Evolutionary conservation across 2,888 invertebrate genomes (phyloP), one percentile per base, ranked within the genome.

Genomic region (Meandrusa payeni): DNA sequence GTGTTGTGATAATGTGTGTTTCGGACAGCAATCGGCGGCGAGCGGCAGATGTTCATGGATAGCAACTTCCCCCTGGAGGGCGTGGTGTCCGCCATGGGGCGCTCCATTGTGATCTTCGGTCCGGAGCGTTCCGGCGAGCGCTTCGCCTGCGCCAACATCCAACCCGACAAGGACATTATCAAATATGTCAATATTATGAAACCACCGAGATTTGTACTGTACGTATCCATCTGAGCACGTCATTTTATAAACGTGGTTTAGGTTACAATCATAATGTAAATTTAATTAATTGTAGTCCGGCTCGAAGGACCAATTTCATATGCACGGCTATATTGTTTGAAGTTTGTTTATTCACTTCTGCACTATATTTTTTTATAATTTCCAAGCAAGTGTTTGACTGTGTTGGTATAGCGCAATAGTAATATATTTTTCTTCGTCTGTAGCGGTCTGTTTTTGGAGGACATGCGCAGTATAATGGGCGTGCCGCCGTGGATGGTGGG

Each of bases 121-220:
- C 92, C 95, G 2, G 93, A 94, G 45, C 80, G 90, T 48, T 91
- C 92, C 32, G 69, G 89, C 5, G 92, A 93, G 51, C 88, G 94
- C 53, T 94, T 94, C 69, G 96, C 97, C 1, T 97, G 97, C 74
- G 97, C 97, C 38, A 97, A 97, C 72, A 95, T 97, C 49, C 94
- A 94, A 65, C 94, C 95, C 0, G 97, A 97, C 69, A 93, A 95
- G 65, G 95, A 97, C 71, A 95, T 97, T 48, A 93, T 97, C 36
- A 97, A 96, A 79, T 96, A 94, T 63, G 93, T 94, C 0, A 96
- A 96, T 57, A 91, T 97, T 17, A 92, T 94, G 73, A 95, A 94
- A 72, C 94, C 96, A 31, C 96, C 96, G 0, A 89, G 95, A 73
- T 97, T 97, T 76, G 95, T 96, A 9, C 89, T 95, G 96, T 97